Conservation (phyloP, 1,140 invertebrate species). For the Pogonus chalceus region DNA sequence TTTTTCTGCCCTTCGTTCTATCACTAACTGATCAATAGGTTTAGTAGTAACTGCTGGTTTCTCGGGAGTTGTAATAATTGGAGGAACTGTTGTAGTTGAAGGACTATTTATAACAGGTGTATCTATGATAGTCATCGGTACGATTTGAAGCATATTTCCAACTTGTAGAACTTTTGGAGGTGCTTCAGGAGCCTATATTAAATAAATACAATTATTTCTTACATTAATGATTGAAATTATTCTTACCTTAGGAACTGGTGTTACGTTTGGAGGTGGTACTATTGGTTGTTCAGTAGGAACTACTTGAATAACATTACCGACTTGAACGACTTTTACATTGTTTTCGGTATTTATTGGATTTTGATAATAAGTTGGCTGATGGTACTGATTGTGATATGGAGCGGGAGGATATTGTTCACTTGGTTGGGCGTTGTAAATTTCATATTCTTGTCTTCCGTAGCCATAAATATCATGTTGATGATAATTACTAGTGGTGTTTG, state of each 20-base stretch:
- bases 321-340: constrained; percentile 36
- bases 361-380: neutral
- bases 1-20: constrained; percentile 26
- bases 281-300: constrained; percentile 34
- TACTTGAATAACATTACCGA: constrained; percentile 44
- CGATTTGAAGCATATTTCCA: constrained; percentile 48
- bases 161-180: constrained; percentile 35
- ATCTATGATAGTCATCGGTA: constrained; percentile 28
- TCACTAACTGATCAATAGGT: constrained; percentile 21
- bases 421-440: neutral
- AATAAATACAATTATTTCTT: no score
- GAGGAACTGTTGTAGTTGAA: constrained; percentile 6
- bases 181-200: neutral
- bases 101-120: neutral
- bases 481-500: neutral
- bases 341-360: constrained; percentile 2
- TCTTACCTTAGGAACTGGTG: constrained; percentile 7
- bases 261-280: neutral
- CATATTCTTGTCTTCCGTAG: neutral
- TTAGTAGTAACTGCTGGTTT: constrained; percentile 17
- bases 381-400: neutral
- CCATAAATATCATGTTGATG: constrained; percentile 10
- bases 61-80: neutral
- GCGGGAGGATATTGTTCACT: neutral
- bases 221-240: neutral